A percentile compares a stretch with the other conserved stretches of the same genome.
Evolutionary conservation across 2,113 vertebrate genomes (phyloP).

Genomic region (Tyto alba): DNA sequence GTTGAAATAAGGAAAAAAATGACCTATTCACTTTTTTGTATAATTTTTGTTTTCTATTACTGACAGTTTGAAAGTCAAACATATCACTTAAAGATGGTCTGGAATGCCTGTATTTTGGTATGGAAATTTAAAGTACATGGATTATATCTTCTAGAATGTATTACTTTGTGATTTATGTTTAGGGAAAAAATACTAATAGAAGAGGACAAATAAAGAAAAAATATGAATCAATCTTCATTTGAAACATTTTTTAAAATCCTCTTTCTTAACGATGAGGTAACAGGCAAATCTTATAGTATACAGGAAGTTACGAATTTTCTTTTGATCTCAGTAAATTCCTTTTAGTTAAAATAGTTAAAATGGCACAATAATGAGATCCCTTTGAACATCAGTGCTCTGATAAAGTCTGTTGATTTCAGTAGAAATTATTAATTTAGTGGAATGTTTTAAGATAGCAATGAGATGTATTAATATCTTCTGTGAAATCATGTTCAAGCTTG

Average conservation of each 20-base stretch:
- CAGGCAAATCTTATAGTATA: background rate
- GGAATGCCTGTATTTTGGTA: background rate
- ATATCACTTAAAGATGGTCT: background rate
- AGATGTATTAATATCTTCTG: background rate
- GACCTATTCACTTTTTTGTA: background rate
- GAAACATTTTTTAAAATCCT: background rate
- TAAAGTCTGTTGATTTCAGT: slow-evolving; percentile 28
- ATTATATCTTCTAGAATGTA: background rate
- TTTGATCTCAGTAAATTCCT: background rate
- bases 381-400: background rate
- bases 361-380: background rate
- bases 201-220: background rate
- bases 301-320: background rate
- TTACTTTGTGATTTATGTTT: background rate
- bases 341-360: background rate
- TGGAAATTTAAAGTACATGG: background rate
- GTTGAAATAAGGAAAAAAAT: background rate
- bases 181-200: background rate
- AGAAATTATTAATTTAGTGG: slow-evolving; percentile 12
- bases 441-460: background rate
- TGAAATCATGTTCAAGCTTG: background rate
- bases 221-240: background rate
- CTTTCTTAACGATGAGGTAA: background rate
- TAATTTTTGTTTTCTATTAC: background rate
- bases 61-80: background rate